Percentiles rank a stretch among this genome's conserved stretches.
Evolutionary conservation across 1,140 invertebrate species (phyloP).

Genomic region (Rhopalosiphum maidis): DNA sequence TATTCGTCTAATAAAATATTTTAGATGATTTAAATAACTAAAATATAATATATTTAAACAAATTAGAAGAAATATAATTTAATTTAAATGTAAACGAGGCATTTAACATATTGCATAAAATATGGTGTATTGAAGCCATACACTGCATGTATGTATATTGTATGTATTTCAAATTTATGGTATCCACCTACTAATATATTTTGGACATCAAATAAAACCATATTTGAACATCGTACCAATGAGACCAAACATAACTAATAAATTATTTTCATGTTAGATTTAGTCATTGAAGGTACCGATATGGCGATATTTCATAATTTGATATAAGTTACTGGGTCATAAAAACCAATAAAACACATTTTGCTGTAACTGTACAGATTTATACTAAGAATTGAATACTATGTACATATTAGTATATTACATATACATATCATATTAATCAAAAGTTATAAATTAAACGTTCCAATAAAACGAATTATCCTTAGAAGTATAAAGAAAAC

Average conservation of each 20-base stretch:
- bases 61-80: not conserved
- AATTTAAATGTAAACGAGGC: not conserved
- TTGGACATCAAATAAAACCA: not conserved
- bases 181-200: not conserved
- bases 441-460: not conserved
- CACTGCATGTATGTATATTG: too few relatives aligned
- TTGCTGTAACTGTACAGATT: not conserved
- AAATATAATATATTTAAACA: not conserved
- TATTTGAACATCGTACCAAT: not conserved
- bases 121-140: not conserved
- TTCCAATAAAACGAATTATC: not conserved
- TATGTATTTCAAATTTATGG: not conserved
- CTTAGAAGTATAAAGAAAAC: not conserved
- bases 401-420: not conserved
- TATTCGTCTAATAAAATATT: not conserved
- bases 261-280: not conserved
- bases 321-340: not conserved
- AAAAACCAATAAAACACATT: not conserved
- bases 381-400: not conserved
- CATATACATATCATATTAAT: not conserved
- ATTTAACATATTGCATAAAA: not conserved
- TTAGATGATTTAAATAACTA: not conserved
- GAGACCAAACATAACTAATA: not conserved
- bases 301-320: not conserved
- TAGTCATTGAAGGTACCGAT: too few relatives aligned